A percentile compares a stretch with the other conserved stretches of the same genome.
phyloP scores from a whole-genome alignment of 2,113 vertebrate genomes.

The Ailurus styani region DNA sequence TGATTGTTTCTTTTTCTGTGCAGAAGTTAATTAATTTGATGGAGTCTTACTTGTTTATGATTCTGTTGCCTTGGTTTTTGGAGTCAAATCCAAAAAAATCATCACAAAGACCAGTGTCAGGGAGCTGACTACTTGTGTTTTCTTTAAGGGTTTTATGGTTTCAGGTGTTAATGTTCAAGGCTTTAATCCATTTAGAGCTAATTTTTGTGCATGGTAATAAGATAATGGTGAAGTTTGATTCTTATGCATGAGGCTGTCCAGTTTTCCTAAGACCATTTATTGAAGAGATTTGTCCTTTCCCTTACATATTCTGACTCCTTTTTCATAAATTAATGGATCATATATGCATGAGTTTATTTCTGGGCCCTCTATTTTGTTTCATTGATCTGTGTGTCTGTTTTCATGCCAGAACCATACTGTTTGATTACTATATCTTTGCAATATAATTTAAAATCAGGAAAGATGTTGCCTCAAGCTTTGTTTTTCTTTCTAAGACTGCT shows the following conservation, averaged over 20 bases:
- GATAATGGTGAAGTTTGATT: neutral
- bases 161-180: neutral
- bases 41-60: neutral
- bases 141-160: neutral
- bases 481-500: neutral
- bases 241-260: neutral
- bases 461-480: neutral
- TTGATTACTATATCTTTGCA: neutral
- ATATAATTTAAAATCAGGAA: neutral
- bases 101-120: neutral
- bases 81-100: neutral
- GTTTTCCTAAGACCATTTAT: neutral
- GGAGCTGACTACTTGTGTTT: neutral
- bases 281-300: neutral
- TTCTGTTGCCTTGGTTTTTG: neutral
- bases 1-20: neutral
- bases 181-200: neutral
- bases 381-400: neutral
- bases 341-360: neutral
- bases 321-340: neutral
- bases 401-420: neutral
- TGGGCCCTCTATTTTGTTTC: neutral
- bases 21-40: neutral
- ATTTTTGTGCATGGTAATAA: neutral
- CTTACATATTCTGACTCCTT: neutral